Percentiles rank a stretch among this genome's conserved stretches.
These are phyloP conservation scores for Sweltsa coloradensis DNA, from an alignment of 1,140 invertebrate genomes.

Conservation along the genomic window DNA sequence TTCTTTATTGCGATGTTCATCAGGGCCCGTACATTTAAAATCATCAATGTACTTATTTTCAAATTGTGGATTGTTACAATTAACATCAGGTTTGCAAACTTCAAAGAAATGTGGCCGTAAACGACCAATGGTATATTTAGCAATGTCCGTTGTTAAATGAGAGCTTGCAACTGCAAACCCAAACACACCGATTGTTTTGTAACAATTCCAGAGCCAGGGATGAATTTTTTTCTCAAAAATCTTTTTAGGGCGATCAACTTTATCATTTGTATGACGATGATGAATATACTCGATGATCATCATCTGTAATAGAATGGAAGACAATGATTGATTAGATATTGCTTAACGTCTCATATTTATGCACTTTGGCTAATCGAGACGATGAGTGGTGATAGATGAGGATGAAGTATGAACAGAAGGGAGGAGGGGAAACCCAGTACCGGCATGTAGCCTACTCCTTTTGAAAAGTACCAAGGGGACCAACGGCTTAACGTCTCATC, in stretches of 20 bases:
- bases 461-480: too few species aligned
- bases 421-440: too few species aligned
- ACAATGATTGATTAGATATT: too few species aligned
- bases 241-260: constrained; percentile 27
- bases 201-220: constrained; percentile 55
- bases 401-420: too few species aligned
- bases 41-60: constrained; percentile 47
- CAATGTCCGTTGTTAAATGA: constrained; percentile 75
- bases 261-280: constrained; percentile 31
- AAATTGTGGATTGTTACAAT: constrained; percentile 40
- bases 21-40: constrained; percentile 43
- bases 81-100: constrained; percentile 50
- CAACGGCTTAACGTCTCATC: too few species aligned
- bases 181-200: constrained; percentile 61
- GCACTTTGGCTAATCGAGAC: too few species aligned
- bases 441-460: too few species aligned
- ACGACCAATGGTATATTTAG: constrained; percentile 84
- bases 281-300: constrained; percentile 43
- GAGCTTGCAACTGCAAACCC: constrained; percentile 73
- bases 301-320: constrained; percentile 42
- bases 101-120: constrained; percentile 84
- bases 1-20: constrained; percentile 51
- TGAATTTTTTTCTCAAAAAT: constrained; percentile 44
- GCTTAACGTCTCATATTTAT: too few species aligned
- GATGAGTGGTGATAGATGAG: too few species aligned